Evolutionary conservation across 2,797 vertebrate species (phyloP), one percentile per base, ranked within the genome.

Genomic region (Rhabdophis nuchalis): DNA sequence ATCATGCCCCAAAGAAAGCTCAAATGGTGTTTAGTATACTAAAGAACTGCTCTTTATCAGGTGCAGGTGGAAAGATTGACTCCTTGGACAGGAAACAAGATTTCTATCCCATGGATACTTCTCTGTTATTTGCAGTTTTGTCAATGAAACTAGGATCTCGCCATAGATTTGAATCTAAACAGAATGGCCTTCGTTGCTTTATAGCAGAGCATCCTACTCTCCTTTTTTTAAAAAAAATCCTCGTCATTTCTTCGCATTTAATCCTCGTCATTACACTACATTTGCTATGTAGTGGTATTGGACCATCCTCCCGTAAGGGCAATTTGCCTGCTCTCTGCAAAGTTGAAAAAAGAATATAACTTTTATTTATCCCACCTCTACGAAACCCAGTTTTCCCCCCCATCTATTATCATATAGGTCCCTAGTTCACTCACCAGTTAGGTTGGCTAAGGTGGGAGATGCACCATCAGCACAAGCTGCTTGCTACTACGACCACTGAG

Each of bases 401-500:
- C 72, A 85, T 12, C 86, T 64, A 29, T 60, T 64, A 11, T 5
- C 41, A 32, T 25, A 14, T 68, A 72, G 50, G 32, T 46, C 92
- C 86, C 85, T 58, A 52, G 46, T 91, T 18, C 86, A 93, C 92
- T 93, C 89, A 93, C 92, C 92, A 56, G 68, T 88, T 50, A 85
- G 68, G 36, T 85, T 88, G 68, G 27, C 89, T 86, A 82, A 93
- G 68, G 12, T 36, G 27, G 72, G 50, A 68, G 86, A 57, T 85
- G 56, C 12, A 53, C 57, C 68, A 88, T 10, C 86, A 85, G 86
- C 46, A 54, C 68, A 32, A 41, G 27, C 27, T 82, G 64, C 89
- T 89, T 46, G 53, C 91, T 93, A 89, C 94, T 94, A 94, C 92
- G 93, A 92, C 91, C 29, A 50, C 86, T 93, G 93, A 94, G 93